phyloP scores from a whole-genome alignment of 1,140 invertebrate genomes.

The Galleria mellonella region DNA sequence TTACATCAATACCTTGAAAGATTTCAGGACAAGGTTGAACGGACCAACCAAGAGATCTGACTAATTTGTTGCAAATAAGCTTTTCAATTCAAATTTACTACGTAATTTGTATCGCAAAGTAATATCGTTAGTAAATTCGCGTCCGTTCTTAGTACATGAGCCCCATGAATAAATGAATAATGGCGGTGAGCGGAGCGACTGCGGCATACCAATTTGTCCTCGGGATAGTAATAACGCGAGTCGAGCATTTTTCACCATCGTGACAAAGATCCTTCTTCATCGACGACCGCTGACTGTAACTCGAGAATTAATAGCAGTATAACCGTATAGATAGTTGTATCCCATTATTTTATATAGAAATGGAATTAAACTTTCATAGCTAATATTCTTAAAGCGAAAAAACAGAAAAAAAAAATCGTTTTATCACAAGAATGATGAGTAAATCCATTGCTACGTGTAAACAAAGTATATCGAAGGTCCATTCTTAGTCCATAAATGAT shows the following conservation, averaged over 20 bases:
- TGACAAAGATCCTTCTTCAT: slow-evolving; percentile 40
- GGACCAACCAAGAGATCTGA: not conserved
- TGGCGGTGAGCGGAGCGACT: slow-evolving; percentile 49
- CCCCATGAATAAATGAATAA: slow-evolving; percentile 69
- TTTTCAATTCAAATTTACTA: too few species aligned
- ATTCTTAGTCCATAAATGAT: too few species aligned
- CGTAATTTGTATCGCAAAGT: too few species aligned
- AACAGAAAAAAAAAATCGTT: not conserved
- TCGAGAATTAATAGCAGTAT: slow-evolving; percentile 26
- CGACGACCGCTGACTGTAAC: slow-evolving; percentile 18
- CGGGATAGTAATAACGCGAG: slow-evolving; percentile 52
- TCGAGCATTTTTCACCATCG: slow-evolving; percentile 53
- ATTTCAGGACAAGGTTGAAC: slow-evolving; percentile 16
- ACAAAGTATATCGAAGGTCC: too few species aligned
- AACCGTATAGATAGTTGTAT: slow-evolving; percentile 5
- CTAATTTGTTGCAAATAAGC: too few species aligned
- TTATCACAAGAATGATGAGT: too few species aligned
- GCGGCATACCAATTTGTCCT: slow-evolving; percentile 61
- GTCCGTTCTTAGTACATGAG: slow-evolving; percentile 40
- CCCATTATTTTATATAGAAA: too few species aligned
- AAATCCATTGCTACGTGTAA: too few species aligned
- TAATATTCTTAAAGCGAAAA: not conserved
- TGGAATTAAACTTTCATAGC: too few species aligned
- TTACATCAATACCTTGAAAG: slow-evolving; percentile 11
- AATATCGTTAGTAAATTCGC: slow-evolving; percentile 30